Conservation (phyloP, 2,888 invertebrate genomes). For the Parthenolecanium corni region DNA sequence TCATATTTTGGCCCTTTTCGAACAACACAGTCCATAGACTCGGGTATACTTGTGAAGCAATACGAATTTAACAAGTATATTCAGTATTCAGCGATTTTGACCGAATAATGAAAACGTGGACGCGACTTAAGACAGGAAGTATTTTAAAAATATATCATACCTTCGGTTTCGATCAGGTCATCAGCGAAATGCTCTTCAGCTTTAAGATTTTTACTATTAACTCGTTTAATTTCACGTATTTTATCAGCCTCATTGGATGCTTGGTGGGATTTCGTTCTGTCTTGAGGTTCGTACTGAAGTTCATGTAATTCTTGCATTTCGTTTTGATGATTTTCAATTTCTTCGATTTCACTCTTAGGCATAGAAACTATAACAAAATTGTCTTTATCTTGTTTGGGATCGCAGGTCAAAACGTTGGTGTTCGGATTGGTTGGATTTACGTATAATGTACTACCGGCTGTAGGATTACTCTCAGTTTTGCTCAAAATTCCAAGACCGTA, state of each 20-base stretch:
- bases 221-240: not conserved
- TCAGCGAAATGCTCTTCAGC: slow-evolving; percentile 6
- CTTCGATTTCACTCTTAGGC: slow-evolving; percentile 14
- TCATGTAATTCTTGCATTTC: slow-evolving; percentile 16
- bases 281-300: slow-evolving; percentile 2
- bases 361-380: slow-evolving; percentile 26
- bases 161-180: slow-evolving; percentile 26
- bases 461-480: slow-evolving; percentile 30
- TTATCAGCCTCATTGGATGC: not conserved
- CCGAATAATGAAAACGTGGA: too few relatives aligned
- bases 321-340: slow-evolving; percentile 8
- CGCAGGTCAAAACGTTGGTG: slow-evolving; percentile 26
- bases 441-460: slow-evolving; percentile 30
- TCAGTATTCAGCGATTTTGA: too few relatives aligned
- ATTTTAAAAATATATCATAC: slow-evolving; percentile 1
- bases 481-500: slow-evolving; percentile 31
- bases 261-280: not conserved
- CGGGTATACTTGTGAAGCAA: too few relatives aligned
- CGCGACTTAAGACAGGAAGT: too few relatives aligned
- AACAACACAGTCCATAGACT: too few relatives aligned
- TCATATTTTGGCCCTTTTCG: too few relatives aligned
- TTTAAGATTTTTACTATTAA: not conserved
- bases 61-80: too few relatives aligned
- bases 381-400: slow-evolving; percentile 29
- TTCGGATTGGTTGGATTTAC: slow-evolving; percentile 31